Evolutionary conservation across 2,113 vertebrate genomes (phyloP).

Genomic region (Leuciscus idus): DNA sequence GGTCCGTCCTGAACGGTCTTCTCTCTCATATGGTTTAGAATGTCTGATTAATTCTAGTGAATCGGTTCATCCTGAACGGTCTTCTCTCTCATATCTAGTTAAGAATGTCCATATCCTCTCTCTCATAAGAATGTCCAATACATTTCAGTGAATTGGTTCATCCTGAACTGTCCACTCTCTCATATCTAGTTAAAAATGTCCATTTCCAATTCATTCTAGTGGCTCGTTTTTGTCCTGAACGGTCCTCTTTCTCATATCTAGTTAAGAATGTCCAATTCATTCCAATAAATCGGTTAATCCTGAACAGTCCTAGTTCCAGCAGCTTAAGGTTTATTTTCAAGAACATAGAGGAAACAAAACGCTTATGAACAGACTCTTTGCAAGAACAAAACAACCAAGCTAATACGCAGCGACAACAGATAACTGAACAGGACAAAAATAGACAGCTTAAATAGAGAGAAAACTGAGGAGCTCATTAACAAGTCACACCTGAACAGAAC

Average conservation of each 20-base stretch:
- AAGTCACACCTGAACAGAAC: too few relatives aligned
- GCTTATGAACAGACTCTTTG: too few relatives aligned
- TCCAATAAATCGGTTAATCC: background rate
- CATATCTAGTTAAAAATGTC: background rate
- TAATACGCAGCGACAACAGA: too few relatives aligned
- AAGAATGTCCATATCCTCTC: background rate
- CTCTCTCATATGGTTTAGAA: background rate
- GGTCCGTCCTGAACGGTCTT: background rate
- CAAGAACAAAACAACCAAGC: too few relatives aligned
- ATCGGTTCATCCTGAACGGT: background rate
- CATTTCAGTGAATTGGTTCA: background rate
- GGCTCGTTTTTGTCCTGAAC: background rate
- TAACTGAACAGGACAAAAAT: too few relatives aligned
- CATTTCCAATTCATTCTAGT: background rate
- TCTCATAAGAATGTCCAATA: background rate
- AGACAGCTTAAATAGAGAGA: too few relatives aligned
- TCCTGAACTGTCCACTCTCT: background rate
- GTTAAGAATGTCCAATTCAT: background rate
- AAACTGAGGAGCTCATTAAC: too few relatives aligned
- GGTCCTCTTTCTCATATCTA: background rate
- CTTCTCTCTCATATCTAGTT: background rate
- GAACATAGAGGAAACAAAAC: too few relatives aligned
- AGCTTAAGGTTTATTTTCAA: too few relatives aligned
- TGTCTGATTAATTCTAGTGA: background rate
- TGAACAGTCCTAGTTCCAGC: background rate